Conservation (phyloP, 2,113 vertebrate genomes). For the Sorex fumeus region DNA sequence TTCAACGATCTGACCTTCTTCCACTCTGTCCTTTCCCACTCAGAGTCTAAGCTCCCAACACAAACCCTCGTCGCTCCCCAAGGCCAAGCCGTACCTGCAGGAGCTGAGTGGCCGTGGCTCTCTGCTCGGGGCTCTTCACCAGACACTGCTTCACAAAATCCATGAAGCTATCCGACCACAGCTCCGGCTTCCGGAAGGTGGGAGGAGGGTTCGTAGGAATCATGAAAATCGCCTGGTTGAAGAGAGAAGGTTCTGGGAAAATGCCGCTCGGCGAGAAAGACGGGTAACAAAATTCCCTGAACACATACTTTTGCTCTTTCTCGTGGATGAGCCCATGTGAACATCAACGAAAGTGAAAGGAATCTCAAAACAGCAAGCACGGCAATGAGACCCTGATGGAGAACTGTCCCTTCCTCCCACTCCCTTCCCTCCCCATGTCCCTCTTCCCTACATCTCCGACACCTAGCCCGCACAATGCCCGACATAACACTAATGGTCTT, state of each 20-base stretch:
- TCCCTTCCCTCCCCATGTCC: background rate
- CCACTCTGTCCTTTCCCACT: background rate
- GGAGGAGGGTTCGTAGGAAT: conserved; percentile 97
- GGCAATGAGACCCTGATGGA: background rate
- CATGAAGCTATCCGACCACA: conserved; percentile 92
- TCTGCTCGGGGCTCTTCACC: conserved; percentile 95
- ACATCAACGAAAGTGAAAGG: conserved; percentile 14
- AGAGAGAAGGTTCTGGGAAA: conserved; percentile 44
- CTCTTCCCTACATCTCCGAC: background rate
- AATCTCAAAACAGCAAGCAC: background rate
- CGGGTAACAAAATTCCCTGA: background rate
- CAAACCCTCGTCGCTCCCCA: too few relatives aligned
- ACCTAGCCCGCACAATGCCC: background rate
- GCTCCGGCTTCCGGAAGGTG: conserved; percentile 93
- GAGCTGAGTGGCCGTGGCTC: conserved; percentile 95
- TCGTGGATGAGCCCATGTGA: background rate
- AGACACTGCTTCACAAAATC: conserved; percentile 96
- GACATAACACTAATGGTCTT: too few relatives aligned
- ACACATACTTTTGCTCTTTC: conserved; percentile 48
- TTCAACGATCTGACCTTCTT: conserved; percentile 1
- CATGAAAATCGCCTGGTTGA: conserved; percentile 96
- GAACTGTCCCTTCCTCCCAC: background rate
- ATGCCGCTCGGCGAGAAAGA: background rate
- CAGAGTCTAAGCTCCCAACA: background rate
- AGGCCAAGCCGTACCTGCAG: conserved; percentile 91